Evolutionary conservation across 1,140 invertebrate species (phyloP).

Genomic region (Drosophila malerkotliana): DNA sequence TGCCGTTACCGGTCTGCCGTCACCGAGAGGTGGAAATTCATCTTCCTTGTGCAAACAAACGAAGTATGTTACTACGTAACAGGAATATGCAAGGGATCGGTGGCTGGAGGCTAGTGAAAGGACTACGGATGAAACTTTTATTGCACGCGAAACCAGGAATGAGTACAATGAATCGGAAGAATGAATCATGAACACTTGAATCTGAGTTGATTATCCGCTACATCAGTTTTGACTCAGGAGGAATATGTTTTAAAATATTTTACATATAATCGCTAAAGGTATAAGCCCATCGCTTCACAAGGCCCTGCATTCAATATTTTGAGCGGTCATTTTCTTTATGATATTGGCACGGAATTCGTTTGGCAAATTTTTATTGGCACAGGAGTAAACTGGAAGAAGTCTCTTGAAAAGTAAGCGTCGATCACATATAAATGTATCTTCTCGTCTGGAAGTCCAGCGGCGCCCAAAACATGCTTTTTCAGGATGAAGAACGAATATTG

Average conservation of each 20-base stretch:
- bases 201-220: conserved; percentile 1
- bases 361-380: neutral
- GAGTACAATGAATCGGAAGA: conserved; percentile 20
- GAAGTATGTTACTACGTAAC: conserved; percentile 2
- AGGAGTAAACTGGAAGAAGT: conserved; percentile 62
- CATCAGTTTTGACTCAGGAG: conserved; percentile 24
- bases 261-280: conserved; percentile 69
- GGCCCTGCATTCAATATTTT: conserved; percentile 68
- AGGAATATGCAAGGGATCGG: neutral
- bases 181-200: neutral
- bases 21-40: conserved; percentile 38
- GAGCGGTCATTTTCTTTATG: conserved; percentile 59
- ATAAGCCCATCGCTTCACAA: conserved; percentile 67
- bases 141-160: neutral
- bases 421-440: conserved; percentile 46
- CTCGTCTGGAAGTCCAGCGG: conserved; percentile 27
- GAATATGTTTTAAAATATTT: conserved; percentile 39
- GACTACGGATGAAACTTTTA: neutral
- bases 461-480: conserved; percentile 51
- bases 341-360: conserved; percentile 53
- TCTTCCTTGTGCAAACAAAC: neutral
- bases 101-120: conserved; percentile 16
- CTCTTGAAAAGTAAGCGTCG: conserved; percentile 44
- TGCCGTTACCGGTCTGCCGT: neutral
- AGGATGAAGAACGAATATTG: conserved; percentile 64